Conservation (phyloP, 92 coral and sea anemone species). For the Zoanthus sansibaricus region DNA sequence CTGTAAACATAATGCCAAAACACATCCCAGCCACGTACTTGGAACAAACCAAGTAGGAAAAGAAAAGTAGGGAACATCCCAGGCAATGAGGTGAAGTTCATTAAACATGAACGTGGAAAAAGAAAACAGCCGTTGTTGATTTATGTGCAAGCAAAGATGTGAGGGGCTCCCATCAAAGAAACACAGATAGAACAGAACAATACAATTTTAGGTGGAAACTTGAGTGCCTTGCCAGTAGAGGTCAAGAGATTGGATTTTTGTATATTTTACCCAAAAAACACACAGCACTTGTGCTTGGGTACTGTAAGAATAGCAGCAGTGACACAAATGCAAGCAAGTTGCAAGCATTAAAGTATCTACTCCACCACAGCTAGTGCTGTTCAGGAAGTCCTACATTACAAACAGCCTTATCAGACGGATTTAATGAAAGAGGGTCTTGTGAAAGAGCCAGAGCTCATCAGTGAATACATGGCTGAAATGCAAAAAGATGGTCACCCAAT, state of each 20-base stretch:
- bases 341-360: conserved; percentile 51
- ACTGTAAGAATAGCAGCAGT: conserved; percentile 42
- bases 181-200: conserved; percentile 48
- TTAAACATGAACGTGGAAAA: conserved; percentile 58
- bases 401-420: conserved; percentile 41
- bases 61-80: conserved; percentile 62
- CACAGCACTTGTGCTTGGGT: conserved; percentile 46
- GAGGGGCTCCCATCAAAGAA: conserved; percentile 56
- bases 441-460: conserved; percentile 33
- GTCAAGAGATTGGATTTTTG: conserved; percentile 58
- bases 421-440: too few relatives aligned
- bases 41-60: conserved; percentile 67
- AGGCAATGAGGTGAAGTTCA: conserved; percentile 54
- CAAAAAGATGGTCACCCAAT: conserved; percentile 24
- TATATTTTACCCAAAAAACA: conserved; percentile 54
- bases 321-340: conserved; percentile 50
- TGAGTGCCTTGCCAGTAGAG: conserved; percentile 56
- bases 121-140: conserved; percentile 53
- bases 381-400: conserved; percentile 41
- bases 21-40: conserved; percentile 58
- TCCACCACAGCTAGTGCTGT: conserved; percentile 49
- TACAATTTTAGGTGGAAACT: conserved; percentile 59
- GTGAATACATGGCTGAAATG: conserved; percentile 24
- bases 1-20: conserved; percentile 65
- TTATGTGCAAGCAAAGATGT: conserved; percentile 51